Evolutionary conservation across 2,888 invertebrate species (phyloP), one percentile per base, ranked within the genome.

Genomic region (Hydroisotoma schaefferi): DNA sequence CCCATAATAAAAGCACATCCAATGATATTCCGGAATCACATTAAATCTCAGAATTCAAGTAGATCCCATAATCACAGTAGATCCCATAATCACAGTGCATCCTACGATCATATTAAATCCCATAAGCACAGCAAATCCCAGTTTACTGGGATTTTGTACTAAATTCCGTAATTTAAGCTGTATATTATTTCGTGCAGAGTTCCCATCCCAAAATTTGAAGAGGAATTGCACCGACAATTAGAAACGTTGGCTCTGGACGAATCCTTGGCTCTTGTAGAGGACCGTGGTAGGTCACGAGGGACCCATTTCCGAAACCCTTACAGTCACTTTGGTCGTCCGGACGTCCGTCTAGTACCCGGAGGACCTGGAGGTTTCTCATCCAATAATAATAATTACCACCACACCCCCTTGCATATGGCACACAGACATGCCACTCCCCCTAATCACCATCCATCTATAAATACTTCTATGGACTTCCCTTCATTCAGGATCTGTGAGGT

Each of bases 401-500:
- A 65, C 43, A 44, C 51, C 12, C 56, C 67, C 48, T 64, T 64
- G 46, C 62, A 64, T 56, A 49, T 66, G 27, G 68, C 62, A 37
- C 68, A 70, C 57, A 60, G 65, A 40, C 68, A 68, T 33, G 57
- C 64, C 37, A 54, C 57, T 49, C 51, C 65, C 6, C 57, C 28
- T 22, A 61, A 54, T 33, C 57, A 61, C 37, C 68, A 61, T 55
- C 59, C 18, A 52, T 8, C 3, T 4, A 3, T n/a, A n/a, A n/a
- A n/a, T n/a, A n/a, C n/a, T n/a, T n/a, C 33, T 48, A 67, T 65
- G 37, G 71, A 65, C 46, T 71, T 69, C 57, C 73, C 73, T 12
- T 63, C 69, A 4, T 74, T 73, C 65, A 54, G 73, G 15, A 74
- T 74, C 38, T 74, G 74, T 51, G 74, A 74, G 69, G 73, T 74